Base-by-base conservation (phyloP, 30 jellyfish, hydroid and myxozoan species). In the Pelagia noctiluca region DNA sequence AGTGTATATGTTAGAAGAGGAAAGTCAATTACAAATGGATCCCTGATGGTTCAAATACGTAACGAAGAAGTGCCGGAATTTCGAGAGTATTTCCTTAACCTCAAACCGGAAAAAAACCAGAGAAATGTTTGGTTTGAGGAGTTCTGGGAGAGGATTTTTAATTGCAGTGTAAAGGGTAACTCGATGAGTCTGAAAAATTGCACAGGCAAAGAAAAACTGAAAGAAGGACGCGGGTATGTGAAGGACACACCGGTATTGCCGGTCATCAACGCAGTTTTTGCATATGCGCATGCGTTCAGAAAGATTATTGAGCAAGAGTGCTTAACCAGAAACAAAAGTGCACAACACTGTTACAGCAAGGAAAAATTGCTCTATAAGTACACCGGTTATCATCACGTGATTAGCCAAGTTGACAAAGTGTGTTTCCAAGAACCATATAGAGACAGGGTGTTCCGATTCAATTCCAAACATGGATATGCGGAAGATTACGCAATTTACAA, bases 231-330 rank as follows among this genome's bases (percentile, higher is more conserved):
- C 13, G 97, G 93, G 22, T 80, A 69, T 31, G 62, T 50, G 54
- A 70, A 50, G 37, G 29, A 54, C 21, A 88, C 97, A 0, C 90
- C 90, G 3, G 88, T 88, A n/a, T 23, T 72, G 26, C 24, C 82
- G 11, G 97, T 88, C 23, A 88, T 88, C 28, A 88, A 88, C 47
- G 97, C 93, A 0, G 89, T 88, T 5, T 88, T 79, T 53, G 93
- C 93, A 2, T 88, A 66, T 53, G 97, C 93, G 0, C 22, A 88
- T 76, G 89, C 86, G 16, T 78, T 88, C 53, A 21, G 84, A 37
- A 42, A 72, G 1, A 67, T 81, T 0, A 70, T 88, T 47, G 48
- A 75, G 78, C 3, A 0, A 5, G 75, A 57, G 19, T 88, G 97
- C 48, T 22, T 75, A 1, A 12, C 35, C n/a, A 28, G 18, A 21